Conservation (phyloP, 2,113 vertebrate genomes). For the Onychostruthus taczanowskii region DNA sequence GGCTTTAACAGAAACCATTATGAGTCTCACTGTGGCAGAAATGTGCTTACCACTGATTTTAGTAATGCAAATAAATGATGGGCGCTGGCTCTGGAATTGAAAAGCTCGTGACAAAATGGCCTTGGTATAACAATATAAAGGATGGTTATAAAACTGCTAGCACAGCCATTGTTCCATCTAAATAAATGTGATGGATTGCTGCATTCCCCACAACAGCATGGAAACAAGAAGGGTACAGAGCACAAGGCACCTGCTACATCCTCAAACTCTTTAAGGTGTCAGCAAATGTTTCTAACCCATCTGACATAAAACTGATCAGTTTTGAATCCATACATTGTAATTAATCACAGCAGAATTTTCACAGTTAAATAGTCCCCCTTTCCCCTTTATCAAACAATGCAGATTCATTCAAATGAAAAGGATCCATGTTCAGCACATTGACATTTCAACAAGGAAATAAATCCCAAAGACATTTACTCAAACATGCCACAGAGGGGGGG, state of each 20-base stretch:
- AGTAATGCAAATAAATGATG: conserved; percentile 17
- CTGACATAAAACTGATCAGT: neutral
- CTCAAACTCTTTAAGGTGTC: neutral
- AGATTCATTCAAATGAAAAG: neutral
- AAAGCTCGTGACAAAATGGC: conserved; percentile 36
- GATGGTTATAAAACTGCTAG: neutral
- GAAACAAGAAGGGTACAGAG: neutral
- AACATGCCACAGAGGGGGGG: neutral
- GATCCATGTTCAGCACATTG: neutral
- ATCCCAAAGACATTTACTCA: neutral
- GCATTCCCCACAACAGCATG: neutral
- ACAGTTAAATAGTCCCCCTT: neutral
- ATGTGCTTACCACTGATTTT: conserved; percentile 35
- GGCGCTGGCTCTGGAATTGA: conserved; percentile 13
- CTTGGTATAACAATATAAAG: conserved; percentile 5
- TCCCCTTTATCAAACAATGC: neutral
- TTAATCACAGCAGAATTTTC: neutral
- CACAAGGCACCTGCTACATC: neutral
- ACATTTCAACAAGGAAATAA: neutral
- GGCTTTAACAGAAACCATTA: conserved; percentile 17
- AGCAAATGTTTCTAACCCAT: neutral
- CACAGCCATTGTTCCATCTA: neutral
- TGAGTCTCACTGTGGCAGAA: conserved; percentile 7
- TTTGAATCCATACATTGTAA: neutral
- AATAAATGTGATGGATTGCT: conserved; percentile 35